Base-by-base conservation (phyloP, 1,140 invertebrate genomes). In the Microplitis demolitor region DNA sequence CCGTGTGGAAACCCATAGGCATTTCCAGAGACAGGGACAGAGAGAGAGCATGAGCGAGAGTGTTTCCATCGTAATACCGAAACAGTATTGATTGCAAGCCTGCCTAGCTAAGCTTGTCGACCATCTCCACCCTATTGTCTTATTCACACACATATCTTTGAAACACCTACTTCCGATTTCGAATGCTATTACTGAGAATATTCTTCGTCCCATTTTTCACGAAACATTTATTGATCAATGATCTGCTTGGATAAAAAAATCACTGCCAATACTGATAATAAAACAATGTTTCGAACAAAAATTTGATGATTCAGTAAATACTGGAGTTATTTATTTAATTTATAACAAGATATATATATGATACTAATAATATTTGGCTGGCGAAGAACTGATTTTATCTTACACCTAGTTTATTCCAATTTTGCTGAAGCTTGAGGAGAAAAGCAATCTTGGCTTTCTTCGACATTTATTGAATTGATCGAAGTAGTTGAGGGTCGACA, bases 1-100 rank as follows among this genome's bases (percentile, higher is more conserved):
- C 66, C 73, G 54, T 70, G 79, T 80, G 79, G 81, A 83, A 87
- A 83, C 84, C 63, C 51, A 37, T 64, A 84, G 83, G 82, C 80
- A 79, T 83, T 86, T 86, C 79, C 76, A 79, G 77, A 78, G 66
- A 77, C 16, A 62, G 37, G 13, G 5, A 53, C 33, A 3, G 31
- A 33, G 33, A 68, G 51, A 54, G 14, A 56, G 31, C 53, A 35
- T 33, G 33, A 69, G 73, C 63, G 72, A 81, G 83, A 84, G 82
- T 85, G 81, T 87, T 86, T 87, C 85, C 81, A 83, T 77, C 79
- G 85, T 85, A 86, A 87, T 85, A 82, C 83, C 81, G 84, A 86
- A 86, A 84, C 82, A 83, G 85, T 85, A 87, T 87, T 87, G 84
- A 87, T 87, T 87, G 85, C 84, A 80, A 45, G 80, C 56, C 77